phyloP scores from a whole-genome alignment of 2,113 vertebrate species.

The Corythoichthys haematopterus region DNA sequence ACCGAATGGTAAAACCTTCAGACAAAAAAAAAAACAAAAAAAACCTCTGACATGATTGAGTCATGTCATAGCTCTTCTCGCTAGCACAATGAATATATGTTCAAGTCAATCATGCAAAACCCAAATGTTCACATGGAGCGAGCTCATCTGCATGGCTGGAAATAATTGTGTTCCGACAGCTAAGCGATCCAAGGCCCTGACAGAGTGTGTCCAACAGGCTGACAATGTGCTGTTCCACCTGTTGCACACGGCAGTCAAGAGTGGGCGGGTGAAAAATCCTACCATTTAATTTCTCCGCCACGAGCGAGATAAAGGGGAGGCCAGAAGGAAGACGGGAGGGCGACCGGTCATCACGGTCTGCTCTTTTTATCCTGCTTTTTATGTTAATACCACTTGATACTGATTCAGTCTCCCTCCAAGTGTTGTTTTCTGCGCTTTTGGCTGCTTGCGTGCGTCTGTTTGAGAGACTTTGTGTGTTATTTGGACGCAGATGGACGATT shows the following conservation, averaged over 20 bases:
- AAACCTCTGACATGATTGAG: background rate
- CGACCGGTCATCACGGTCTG: background rate
- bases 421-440: background rate
- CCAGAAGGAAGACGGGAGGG: slow-evolving; percentile 27
- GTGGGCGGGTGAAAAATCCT: slow-evolving; percentile 48
- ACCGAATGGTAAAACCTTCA: too few relatives aligned
- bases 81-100: background rate
- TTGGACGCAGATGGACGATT: slow-evolving; percentile 65
- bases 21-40: background rate
- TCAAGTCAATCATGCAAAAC: slow-evolving; percentile 1
- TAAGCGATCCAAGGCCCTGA: slow-evolving; percentile 40
- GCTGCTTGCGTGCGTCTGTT: background rate
- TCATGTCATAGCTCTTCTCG: too few relatives aligned
- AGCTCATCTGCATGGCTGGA: slow-evolving; percentile 23
- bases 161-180: slow-evolving; percentile 35
- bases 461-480: slow-evolving; percentile 25
- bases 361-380: background rate
- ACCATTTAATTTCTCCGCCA: slow-evolving; percentile 46
- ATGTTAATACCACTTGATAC: background rate
- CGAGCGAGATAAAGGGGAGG: slow-evolving; percentile 27
- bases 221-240: slow-evolving; percentile 44
- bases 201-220: slow-evolving; percentile 55
- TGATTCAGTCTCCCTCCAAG: background rate
- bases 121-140: slow-evolving; percentile 1
- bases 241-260: slow-evolving; percentile 54